These are phyloP conservation scores for Pica pica DNA, from an alignment of 2,113 vertebrate species.

Conservation along the genomic window DNA sequence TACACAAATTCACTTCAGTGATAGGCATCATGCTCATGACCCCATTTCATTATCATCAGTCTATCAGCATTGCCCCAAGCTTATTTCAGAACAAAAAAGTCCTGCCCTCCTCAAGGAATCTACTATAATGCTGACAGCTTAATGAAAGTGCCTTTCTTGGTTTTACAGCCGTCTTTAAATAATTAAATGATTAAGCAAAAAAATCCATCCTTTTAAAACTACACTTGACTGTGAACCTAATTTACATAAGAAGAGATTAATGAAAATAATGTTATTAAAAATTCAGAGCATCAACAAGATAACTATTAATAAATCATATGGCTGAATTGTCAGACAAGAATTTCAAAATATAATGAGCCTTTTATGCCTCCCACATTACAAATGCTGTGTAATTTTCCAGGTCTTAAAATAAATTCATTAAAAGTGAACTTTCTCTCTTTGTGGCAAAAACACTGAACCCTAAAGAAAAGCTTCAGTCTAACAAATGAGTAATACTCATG, in stretches of 20 bases:
- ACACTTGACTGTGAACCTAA: slow-evolving; percentile 62
- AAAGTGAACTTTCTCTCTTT: slow-evolving; percentile 60
- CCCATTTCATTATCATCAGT: slow-evolving; percentile 57
- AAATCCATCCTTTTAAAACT: slow-evolving; percentile 65
- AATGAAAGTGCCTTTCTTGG: slow-evolving; percentile 61
- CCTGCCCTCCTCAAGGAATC: slow-evolving; percentile 58
- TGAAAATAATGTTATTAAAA: slow-evolving; percentile 73
- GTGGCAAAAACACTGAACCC: slow-evolving; percentile 49
- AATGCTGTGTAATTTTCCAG: slow-evolving; percentile 59
- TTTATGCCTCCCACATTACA: slow-evolving; percentile 66
- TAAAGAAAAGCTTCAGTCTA: slow-evolving; percentile 49
- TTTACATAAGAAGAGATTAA: slow-evolving; percentile 70
- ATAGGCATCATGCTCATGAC: slow-evolving; percentile 39
- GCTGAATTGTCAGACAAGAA: slow-evolving; percentile 70
- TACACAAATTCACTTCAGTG: neutral
- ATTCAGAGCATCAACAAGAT: slow-evolving; percentile 71
- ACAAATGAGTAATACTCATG: slow-evolving; percentile 8
- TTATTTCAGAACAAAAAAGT: slow-evolving; percentile 60
- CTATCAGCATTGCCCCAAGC: slow-evolving; percentile 55
- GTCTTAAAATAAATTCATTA: slow-evolving; percentile 57
- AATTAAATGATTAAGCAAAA: slow-evolving; percentile 66
- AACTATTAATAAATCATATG: slow-evolving; percentile 74
- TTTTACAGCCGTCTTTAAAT: slow-evolving; percentile 65
- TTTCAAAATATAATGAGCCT: slow-evolving; percentile 69
- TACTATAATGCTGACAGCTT: slow-evolving; percentile 63